phyloP scores from a whole-genome alignment of 1,140 invertebrate genomes.

The Drosophila funebris region DNA sequence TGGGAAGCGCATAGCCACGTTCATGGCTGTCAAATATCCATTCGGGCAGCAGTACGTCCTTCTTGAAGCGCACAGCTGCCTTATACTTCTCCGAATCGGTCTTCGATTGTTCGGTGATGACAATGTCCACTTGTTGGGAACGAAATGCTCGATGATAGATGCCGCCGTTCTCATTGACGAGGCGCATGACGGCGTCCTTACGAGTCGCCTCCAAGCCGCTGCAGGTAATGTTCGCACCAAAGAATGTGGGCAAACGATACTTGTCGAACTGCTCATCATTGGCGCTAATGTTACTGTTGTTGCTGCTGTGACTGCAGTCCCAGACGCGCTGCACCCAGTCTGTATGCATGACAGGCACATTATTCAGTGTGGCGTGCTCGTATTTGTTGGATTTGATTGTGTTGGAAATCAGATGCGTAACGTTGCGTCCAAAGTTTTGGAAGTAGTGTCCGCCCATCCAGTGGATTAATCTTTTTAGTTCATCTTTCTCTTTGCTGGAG shows the following conservation, averaged over 20 bases:
- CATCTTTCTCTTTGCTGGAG: slow-evolving; percentile 86
- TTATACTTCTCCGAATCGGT: slow-evolving; percentile 92
- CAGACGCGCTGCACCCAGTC: slow-evolving; percentile 93
- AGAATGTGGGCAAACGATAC: slow-evolving; percentile 91
- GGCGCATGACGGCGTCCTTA: slow-evolving; percentile 87
- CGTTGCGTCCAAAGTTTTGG: slow-evolving; percentile 88
- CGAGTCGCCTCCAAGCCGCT: slow-evolving; percentile 89
- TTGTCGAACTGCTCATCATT: slow-evolving; percentile 87
- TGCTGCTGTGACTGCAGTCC: slow-evolving; percentile 85
- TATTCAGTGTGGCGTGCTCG: slow-evolving; percentile 89
- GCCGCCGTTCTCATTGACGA: slow-evolving; percentile 91
- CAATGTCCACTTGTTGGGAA: slow-evolving; percentile 77
- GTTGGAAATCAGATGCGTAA: slow-evolving; percentile 93
- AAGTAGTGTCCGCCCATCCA: slow-evolving; percentile 93
- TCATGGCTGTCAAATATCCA: slow-evolving; percentile 92
- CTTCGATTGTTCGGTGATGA: slow-evolving; percentile 84
- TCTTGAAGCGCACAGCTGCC: slow-evolving; percentile 90
- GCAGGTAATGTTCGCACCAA: slow-evolving; percentile 90
- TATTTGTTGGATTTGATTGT: slow-evolving; percentile 90
- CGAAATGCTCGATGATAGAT: slow-evolving; percentile 85
- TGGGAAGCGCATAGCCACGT: slow-evolving; percentile 89
- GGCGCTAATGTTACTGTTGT: slow-evolving; percentile 86
- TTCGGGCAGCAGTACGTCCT: slow-evolving; percentile 88
- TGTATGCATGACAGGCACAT: slow-evolving; percentile 90
- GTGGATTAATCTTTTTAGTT: slow-evolving; percentile 88